Base-by-base conservation (phyloP, 2,797 vertebrate species). In the Liparis tanakae region DNA sequence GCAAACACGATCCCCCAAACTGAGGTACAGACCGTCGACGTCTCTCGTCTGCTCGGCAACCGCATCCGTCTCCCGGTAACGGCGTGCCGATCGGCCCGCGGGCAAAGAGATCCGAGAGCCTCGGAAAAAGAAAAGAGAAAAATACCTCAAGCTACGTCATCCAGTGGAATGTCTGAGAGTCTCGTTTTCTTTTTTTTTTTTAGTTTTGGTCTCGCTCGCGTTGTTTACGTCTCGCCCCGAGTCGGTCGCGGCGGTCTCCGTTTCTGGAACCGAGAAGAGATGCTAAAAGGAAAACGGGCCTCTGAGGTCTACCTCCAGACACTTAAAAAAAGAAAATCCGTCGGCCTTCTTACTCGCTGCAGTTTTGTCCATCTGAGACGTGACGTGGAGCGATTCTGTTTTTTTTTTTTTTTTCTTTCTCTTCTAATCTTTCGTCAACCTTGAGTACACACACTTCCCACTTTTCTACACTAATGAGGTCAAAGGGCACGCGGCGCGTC, bases 181-280 rank as follows among this genome's bases (percentile, higher is more conserved):
- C 33, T 51, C 5, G 3, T 39, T 72, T 72, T 30, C 4, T 2
- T 30, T 30, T 30, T 3, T 30, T 30, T 30, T 30, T 30, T n/a
- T n/a, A 53, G 59, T 67, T 84, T 85, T 53, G 61, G 67, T 67
- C 22, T 37, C 30, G 43, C 10, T 76, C 43, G 1, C 66, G 54
- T 34, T 69, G 62, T 83, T 81, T 78, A 57, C 70, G 73, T 81
- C 53, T 82, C 41, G 30, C 39, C 67, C 55, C 67, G 25, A 59
- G 72, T 74, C 50, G 74, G 36, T 82, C 70, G 70, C 64, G 74
- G 77, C 79, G 78, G 85, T 73, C 46, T 25, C 71, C 0, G 41
- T 17, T 69, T 74, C 51, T 73, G 54, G 70, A 83, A 60, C 57
- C 63, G 79, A 76, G 63, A 39, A 73, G 63, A 62, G 66, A 73